Conservation (phyloP, 2,797 vertebrate genomes). For the Alfaro cultratus region DNA sequence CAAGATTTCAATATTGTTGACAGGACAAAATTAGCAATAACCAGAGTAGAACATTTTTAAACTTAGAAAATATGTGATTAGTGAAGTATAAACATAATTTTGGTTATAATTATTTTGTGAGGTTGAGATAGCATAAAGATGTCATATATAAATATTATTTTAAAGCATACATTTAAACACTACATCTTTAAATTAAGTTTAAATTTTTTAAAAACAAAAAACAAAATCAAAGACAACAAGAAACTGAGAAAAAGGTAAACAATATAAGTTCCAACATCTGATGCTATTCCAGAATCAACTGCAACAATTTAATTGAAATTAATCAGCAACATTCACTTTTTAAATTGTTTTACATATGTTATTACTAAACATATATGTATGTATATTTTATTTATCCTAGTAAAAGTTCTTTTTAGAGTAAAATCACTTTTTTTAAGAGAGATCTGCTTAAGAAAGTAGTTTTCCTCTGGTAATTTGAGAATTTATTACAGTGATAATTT, state of each 20-base stretch:
- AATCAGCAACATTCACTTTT: background rate
- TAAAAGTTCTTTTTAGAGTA: background rate
- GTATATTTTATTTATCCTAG: background rate
- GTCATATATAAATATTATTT: background rate
- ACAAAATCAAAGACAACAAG: background rate
- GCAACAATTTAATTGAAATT: background rate
- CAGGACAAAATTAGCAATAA: background rate
- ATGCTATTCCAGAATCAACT: background rate
- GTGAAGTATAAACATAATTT: background rate
- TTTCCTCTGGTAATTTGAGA: background rate
- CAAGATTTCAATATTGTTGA: background rate
- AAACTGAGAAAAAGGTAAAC: background rate
- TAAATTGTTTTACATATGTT: background rate
- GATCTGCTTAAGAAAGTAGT: background rate
- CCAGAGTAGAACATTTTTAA: background rate
- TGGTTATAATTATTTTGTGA: background rate
- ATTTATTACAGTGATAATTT: background rate
- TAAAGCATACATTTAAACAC: background rate
- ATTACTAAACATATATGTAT: background rate
- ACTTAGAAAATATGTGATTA: background rate
- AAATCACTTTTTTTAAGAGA: background rate
- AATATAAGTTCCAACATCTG: too few relatives aligned
- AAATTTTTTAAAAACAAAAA: too few relatives aligned
- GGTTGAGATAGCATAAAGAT: background rate
- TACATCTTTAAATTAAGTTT: too few relatives aligned